These are phyloP conservation scores for Melanotus villosus DNA, from an alignment of 2,888 invertebrate genomes.

Conservation along the genomic window DNA sequence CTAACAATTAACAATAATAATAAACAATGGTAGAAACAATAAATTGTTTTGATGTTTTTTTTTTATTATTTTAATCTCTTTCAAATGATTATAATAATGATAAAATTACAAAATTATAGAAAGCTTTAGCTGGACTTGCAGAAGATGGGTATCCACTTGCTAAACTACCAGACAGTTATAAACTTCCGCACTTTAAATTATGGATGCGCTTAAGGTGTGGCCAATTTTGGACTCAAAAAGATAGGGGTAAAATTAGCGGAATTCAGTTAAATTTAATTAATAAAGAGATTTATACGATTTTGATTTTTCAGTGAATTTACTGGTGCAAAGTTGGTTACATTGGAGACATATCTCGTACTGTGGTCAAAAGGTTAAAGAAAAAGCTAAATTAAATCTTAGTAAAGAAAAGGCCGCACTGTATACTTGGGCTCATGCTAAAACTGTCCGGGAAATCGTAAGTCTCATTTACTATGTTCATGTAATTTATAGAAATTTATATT, in stretches of 20 bases:
- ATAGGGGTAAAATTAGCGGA: slow-evolving; percentile 30
- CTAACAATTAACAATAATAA: too few relatives aligned
- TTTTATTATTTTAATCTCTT: too few relatives aligned
- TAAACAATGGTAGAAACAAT: too few relatives aligned
- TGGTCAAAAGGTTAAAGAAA: slow-evolving; percentile 27
- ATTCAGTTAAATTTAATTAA: neutral
- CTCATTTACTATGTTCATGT: slow-evolving; percentile 4
- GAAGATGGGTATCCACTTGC: slow-evolving; percentile 66
- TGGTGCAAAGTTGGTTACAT: neutral
- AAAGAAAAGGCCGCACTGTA: slow-evolving; percentile 43
- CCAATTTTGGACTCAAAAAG: slow-evolving; percentile 57
- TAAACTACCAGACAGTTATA: slow-evolving; percentile 62
- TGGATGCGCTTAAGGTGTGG: slow-evolving; percentile 64
- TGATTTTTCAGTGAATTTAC: slow-evolving; percentile 1
- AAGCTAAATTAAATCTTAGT: slow-evolving; percentile 50
- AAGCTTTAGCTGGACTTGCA: slow-evolving; percentile 59
- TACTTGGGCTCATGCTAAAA: slow-evolving; percentile 58
- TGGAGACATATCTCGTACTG: slow-evolving; percentile 59
- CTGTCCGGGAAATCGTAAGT: slow-evolving; percentile 51
- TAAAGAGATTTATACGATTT: neutral
- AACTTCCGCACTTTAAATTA: slow-evolving; percentile 64
- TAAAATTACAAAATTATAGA: slow-evolving; percentile 53
- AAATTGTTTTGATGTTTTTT: too few relatives aligned
- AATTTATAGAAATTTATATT: neutral
- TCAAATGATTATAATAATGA: too few relatives aligned